Percentiles rank a stretch among this genome's conserved stretches.
These are phyloP conservation scores for Meriones unguiculatus DNA, from an alignment of 2,113 vertebrate species.

Conservation along the genomic window DNA sequence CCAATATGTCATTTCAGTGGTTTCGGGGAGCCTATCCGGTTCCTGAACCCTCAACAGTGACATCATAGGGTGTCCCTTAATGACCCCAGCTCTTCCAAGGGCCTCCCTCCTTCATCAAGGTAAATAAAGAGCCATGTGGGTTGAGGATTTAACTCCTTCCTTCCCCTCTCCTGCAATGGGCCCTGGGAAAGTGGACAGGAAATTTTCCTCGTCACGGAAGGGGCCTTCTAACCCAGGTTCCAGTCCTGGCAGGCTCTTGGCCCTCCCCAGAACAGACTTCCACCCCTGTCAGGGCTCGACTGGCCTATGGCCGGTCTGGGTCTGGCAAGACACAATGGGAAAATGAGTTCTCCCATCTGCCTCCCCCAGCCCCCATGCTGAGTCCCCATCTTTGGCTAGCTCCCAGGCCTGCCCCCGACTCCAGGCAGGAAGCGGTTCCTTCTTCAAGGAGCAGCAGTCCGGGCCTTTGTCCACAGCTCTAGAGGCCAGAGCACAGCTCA, in stretches of 20 bases:
- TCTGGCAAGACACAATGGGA: slow-evolving; percentile 32
- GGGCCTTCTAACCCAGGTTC: background rate
- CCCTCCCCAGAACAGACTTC: background rate
- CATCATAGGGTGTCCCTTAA: slow-evolving; percentile 50
- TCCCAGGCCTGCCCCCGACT: background rate
- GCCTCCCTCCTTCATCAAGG: slow-evolving; percentile 64
- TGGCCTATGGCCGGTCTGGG: background rate
- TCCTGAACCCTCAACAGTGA: slow-evolving; percentile 10
- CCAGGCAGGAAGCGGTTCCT: slow-evolving; percentile 29
- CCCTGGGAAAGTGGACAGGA: background rate
- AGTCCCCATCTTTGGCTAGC: background rate
- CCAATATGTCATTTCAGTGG: background rate
- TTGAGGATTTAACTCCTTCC: slow-evolving; percentile 69
- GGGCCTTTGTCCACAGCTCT: slow-evolving; percentile 66
- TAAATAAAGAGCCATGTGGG: slow-evolving; percentile 81
- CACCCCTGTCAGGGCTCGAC: too few species aligned
- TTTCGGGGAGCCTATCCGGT: slow-evolving; percentile 38
- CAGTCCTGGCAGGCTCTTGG: background rate
- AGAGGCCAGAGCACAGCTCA: background rate
- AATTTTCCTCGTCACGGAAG: background rate
- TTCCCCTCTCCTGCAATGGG: background rate
- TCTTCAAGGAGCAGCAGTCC: background rate
- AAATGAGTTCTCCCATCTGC: background rate
- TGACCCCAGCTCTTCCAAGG: slow-evolving; percentile 47
- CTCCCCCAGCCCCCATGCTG: background rate